Evolutionary conservation across 2,888 invertebrate species (phyloP), one percentile per base, ranked within the genome.

Genomic region (Aporophyla lueneburgensis): DNA sequence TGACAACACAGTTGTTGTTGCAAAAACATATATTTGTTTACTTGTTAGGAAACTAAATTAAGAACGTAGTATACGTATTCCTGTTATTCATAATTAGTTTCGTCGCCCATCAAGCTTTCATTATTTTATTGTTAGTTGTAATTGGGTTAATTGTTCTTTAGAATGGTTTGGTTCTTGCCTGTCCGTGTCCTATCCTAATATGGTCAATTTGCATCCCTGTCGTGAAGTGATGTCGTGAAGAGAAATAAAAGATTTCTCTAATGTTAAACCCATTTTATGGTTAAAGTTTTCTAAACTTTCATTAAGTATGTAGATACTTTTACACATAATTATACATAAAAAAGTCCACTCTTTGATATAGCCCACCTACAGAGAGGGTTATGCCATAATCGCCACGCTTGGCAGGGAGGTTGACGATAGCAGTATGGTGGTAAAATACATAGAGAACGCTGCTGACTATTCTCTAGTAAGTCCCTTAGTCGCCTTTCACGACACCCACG

Each of bases 51-150:
- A 49, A 40, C 56, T 3, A 9, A 53, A n/a, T 56, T n/a, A 6
- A 10, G 54, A 67, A 54, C 56, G 2, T 5, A 56, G 19, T 56
- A 56, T 66, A 33, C 61, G 75, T 81, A 87, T 83, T 83, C 80
- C 69, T 77, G 73, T 83, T 77, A 81, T 79, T 81, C 66, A 75
- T 76, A 54, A 62, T 79, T 76, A 76, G 58, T 80, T 81, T 40
- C 68, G 51, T 56, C 33, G 43, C 7, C 54, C 58, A 66, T 82
- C 70, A 49, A 68, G n/a, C 58, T 78, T 83, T 58, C 59, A 79
- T 72, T 61, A 82, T 78, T 83, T 14, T 27, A 71, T 71, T 80
- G 46, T 54, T 62, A 49, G 24, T 53, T 51, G 75, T 49, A 63
- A 62, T 62, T 61, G n/a, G 63, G 59, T 69, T 59, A 66, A 71